Evolutionary conservation across 2,888 invertebrate genomes (phyloP).

Genomic region (Trichopoda pennipes): DNA sequence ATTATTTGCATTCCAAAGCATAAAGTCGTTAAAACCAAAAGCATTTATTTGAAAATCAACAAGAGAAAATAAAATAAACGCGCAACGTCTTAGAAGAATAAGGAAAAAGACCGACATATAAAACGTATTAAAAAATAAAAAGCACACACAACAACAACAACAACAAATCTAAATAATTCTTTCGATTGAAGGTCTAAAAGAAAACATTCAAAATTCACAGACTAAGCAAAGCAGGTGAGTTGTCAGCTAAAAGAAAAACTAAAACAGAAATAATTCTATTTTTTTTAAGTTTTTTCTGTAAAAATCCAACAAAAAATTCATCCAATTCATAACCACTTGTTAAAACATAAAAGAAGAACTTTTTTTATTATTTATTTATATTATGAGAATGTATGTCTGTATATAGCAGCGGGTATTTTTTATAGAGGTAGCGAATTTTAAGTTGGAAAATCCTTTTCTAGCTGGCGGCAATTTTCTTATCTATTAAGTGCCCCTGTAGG

Average conservation of each 20-base stretch:
- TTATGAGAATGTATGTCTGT: no score
- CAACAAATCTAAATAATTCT: conserved; percentile 36
- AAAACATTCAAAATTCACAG: conserved; percentile 79
- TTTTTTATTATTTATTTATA: neutral
- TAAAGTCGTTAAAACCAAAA: conserved; percentile 24
- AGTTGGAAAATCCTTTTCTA: no score
- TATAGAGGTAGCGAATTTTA: no score
- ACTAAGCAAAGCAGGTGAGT: conserved; percentile 78
- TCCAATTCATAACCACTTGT: conserved; percentile 59
- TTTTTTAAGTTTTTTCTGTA: neutral
- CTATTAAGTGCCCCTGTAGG: no score
- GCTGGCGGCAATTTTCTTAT: no score
- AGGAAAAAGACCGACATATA: conserved; percentile 3
- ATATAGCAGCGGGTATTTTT: no score
- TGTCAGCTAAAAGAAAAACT: neutral
- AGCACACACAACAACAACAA: conserved; percentile 26
- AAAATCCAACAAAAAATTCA: conserved; percentile 23
- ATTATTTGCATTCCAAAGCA: conserved; percentile 33
- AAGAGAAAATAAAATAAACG: conserved; percentile 28
- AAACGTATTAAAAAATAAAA: conserved; percentile 27
- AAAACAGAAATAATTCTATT: neutral
- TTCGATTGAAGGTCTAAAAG: conserved; percentile 68
- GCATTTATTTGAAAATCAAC: conserved; percentile 49
- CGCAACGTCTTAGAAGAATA: conserved; percentile 44
- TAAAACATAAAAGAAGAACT: neutral